phyloP scores from a whole-genome alignment of 2,888 invertebrate genomes.

The Nomada fucata region DNA sequence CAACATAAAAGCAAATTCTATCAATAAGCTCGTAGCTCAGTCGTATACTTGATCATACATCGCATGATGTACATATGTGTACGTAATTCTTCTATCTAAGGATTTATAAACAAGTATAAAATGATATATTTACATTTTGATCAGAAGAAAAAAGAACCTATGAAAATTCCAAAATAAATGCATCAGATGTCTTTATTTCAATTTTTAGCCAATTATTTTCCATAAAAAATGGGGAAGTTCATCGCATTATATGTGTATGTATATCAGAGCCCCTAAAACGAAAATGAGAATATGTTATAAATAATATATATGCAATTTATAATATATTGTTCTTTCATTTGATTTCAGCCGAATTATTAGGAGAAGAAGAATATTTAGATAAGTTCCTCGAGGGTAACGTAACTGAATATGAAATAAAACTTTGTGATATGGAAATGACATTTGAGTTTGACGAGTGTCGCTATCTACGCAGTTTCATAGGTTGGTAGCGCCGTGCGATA shows the following conservation, averaged over 20 bases:
- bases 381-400: neutral
- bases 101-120: too few relatives aligned
- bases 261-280: neutral
- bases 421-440: neutral
- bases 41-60: too few relatives aligned
- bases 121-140: too few relatives aligned
- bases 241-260: neutral
- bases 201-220: slow-evolving; percentile 10
- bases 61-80: too few relatives aligned
- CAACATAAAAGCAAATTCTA: neutral
- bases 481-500: slow-evolving; percentile 49
- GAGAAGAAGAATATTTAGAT: neutral
- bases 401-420: neutral
- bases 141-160: too few relatives aligned
- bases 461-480: neutral
- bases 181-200: neutral
- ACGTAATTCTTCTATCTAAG: too few relatives aligned
- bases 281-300: neutral
- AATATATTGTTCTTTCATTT: neutral
- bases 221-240: neutral
- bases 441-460: slow-evolving; percentile 15
- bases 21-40: too few relatives aligned
- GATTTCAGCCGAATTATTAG: neutral
- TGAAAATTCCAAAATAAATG: too few relatives aligned
- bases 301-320: neutral